Conservation (phyloP, 2,113 vertebrate genomes). For the Phyllostomus discolor region DNA sequence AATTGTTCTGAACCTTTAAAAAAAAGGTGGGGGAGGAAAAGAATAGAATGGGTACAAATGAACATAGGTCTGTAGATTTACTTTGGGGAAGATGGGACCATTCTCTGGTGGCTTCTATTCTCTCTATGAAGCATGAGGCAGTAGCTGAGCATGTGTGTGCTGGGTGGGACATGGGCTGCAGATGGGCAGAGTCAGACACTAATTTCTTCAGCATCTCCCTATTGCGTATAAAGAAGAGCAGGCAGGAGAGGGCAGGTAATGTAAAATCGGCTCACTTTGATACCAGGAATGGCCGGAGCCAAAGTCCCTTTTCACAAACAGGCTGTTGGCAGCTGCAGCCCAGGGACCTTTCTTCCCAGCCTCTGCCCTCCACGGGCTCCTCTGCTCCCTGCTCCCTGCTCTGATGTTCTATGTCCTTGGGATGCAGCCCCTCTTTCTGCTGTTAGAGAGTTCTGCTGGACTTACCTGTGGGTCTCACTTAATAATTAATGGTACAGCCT, state of each 20-base stretch:
- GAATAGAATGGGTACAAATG: too few species aligned
- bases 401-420: not conserved
- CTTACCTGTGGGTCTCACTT: conserved; percentile 5
- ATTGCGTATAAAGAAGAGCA: not conserved
- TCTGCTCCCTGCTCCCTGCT: not conserved
- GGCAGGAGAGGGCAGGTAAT: not conserved
- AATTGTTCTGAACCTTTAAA: not conserved
- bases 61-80: not conserved
- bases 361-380: not conserved
- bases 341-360: not conserved
- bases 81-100: not conserved
- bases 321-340: not conserved
- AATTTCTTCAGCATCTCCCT: not conserved
- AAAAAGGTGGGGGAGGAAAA: not conserved
- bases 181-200: not conserved
- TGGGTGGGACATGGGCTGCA: rapidly evolving
- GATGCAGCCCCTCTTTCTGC: not conserved
- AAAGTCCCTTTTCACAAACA: not conserved
- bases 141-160: not conserved
- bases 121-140: not conserved
- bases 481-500: not conserved
- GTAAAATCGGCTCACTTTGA: not conserved
- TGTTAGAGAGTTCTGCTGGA: not conserved
- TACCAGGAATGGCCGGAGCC: not conserved
- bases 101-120: not conserved